phyloP scores from a whole-genome alignment of 2,113 vertebrate genomes.

The Salminus brasiliensis region DNA sequence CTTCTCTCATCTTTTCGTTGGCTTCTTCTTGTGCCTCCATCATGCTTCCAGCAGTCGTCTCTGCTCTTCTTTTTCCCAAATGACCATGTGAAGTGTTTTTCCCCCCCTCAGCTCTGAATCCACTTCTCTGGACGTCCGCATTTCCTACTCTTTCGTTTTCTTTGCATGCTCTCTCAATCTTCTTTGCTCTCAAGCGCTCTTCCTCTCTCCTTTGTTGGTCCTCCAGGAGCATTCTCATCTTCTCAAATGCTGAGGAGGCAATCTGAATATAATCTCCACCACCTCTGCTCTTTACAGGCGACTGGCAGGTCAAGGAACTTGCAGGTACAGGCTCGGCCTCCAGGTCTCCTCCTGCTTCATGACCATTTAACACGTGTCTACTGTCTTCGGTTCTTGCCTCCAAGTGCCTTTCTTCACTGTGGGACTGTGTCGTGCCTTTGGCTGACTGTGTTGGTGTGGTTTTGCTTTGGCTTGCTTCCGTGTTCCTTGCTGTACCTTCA shows the following conservation, averaged over 20 bases:
- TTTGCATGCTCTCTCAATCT: too few species aligned
- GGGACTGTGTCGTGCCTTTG: background rate
- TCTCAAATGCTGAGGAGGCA: constrained; percentile 36
- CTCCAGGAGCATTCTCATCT: constrained; percentile 36
- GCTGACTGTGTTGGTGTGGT: background rate
- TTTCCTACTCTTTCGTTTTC: background rate
- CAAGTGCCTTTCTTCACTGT: background rate
- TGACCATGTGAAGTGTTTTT: background rate
- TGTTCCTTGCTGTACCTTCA: background rate
- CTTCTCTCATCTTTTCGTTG: background rate
- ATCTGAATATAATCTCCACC: background rate
- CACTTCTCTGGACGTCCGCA: background rate
- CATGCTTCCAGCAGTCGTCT: background rate
- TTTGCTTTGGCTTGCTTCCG: background rate
- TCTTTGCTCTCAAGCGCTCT: background rate
- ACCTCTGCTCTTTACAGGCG: background rate
- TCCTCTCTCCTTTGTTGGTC: background rate
- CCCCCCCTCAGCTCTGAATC: background rate
- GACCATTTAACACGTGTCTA: background rate
- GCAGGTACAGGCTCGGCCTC: background rate
- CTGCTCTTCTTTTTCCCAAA: background rate
- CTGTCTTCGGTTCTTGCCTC: background rate
- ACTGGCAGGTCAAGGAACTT: background rate
- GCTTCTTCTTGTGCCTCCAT: background rate
- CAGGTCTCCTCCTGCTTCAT: background rate